These are phyloP conservation scores for Oasisia sp. DNA, from an alignment of 2,888 invertebrate genomes.

Conservation along the genomic window DNA sequence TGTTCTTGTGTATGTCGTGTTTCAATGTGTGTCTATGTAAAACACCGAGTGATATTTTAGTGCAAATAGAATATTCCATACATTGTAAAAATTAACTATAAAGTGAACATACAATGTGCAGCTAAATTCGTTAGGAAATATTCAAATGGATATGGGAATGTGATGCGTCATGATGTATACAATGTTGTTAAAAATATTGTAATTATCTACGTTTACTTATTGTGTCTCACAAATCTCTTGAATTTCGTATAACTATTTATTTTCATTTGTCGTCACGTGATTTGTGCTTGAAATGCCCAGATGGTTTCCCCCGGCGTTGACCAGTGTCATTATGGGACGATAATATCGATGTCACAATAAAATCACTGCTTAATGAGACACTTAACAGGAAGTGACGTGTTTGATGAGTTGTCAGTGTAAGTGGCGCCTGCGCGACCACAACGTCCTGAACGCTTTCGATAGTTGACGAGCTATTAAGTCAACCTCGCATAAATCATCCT, in stretches of 20 bases:
- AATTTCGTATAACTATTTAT: neutral
- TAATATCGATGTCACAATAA: neutral
- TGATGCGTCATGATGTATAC: too few species aligned
- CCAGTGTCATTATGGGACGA: neutral
- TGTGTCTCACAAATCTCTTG: too few species aligned
- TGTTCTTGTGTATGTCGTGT: neutral
- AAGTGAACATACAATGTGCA: too few species aligned
- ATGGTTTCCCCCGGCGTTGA: neutral
- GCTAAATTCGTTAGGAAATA: too few species aligned
- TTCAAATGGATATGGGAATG: too few species aligned
- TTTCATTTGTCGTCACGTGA: neutral
- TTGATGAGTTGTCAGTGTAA: neutral
- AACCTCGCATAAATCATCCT: neutral
- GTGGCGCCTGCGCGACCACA: neutral
- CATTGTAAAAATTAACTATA: neutral
- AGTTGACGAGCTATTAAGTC: neutral
- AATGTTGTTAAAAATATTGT: too few species aligned
- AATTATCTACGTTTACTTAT: too few species aligned
- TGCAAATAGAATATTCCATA: neutral
- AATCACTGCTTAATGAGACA: neutral
- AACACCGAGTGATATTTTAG: neutral
- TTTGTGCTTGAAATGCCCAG: neutral
- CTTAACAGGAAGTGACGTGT: slow-evolving; percentile 5
- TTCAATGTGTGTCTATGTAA: neutral
- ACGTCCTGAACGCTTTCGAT: neutral